Evolutionary conservation across 1,140 invertebrate species (phyloP).

Genomic region (Drosophila busckii): DNA sequence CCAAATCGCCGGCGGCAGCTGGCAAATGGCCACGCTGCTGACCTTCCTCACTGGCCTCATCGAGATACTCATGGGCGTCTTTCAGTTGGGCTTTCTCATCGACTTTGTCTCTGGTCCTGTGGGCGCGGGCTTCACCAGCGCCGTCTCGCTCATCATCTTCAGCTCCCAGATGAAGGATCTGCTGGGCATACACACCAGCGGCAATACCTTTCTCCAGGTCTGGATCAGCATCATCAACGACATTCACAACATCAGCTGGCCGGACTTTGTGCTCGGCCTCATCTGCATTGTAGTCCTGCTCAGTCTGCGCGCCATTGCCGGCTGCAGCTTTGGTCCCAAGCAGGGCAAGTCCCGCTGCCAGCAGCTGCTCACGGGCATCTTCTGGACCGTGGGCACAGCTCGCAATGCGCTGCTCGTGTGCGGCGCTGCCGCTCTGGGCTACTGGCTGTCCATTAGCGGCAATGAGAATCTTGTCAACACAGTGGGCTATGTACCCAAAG

Average conservation of each 20-base stretch:
- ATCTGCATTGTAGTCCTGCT: conserved; percentile 86
- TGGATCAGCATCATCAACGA: conserved; percentile 85
- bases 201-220: conserved; percentile 86
- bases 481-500: conserved; percentile 84
- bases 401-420: conserved; percentile 89
- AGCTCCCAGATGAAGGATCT: conserved; percentile 93
- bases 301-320: conserved; percentile 83
- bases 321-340: conserved; percentile 82
- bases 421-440: conserved; percentile 82
- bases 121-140: conserved; percentile 95
- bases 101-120: conserved; percentile 97
- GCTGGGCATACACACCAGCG: conserved; percentile 88
- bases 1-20: conserved; percentile 85
- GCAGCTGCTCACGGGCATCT: conserved; percentile 80
- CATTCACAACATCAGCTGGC: conserved; percentile 82
- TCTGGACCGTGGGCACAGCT: conserved; percentile 85
- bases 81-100: conserved; percentile 94
- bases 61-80: conserved; percentile 90
- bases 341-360: conserved; percentile 81
- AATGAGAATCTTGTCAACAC: conserved; percentile 58
- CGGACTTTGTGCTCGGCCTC: conserved; percentile 86
- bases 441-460: conserved; percentile 72
- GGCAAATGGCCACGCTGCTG: conserved; percentile 88
- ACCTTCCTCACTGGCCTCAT: conserved; percentile 90
- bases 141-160: conserved; percentile 94